Evolutionary conservation across 2,888 invertebrate genomes (phyloP), one percentile per base, ranked within the genome.

Genomic region (Agrypnus murinus): DNA sequence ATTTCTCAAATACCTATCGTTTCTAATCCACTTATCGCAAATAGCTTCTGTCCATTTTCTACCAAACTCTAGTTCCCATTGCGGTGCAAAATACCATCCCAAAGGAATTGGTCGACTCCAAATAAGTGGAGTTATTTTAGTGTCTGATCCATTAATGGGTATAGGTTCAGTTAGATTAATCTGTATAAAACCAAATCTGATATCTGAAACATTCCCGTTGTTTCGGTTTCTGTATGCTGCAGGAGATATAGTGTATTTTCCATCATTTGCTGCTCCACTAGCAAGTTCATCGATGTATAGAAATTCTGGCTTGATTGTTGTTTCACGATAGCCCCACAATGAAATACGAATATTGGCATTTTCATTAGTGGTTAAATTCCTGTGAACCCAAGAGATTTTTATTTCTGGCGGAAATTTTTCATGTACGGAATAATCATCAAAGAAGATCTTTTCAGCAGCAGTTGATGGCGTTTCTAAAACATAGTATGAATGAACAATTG

Each of bases 21-120:
- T 91, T 84, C 92, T 90, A 45, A 96, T 91, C 98, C 98, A 99
- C 77, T 92, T 92, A 84, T 95, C 93, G 84, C 99, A 99, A 81
- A 96, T 88, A 3, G 90, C 86, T 69, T 92, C 89, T 0, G 96
- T 90, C 98, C 98, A 99, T 67, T 91, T 89, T 4, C 84, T 82
- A 0, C 98, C 98, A 78, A 93, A 91, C 55, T 90, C 84, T 14
- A 91, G 87, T 82, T 94, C 92, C 97, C 97, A 98, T 84, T 97
- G 96, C 0, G 93, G 91, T 0, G 90, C 90, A 82, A 97, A 96
- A 84, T 97, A 98, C 97, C 97, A 98, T 0, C 90, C 96, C 9
- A 98, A 86, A 1, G 98, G 97, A 74, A 98, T 93, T 0, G 97
- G 96, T 68, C 92, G 90, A 81, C 96, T 96, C 97, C 97, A 98